Evolutionary conservation across 2,888 invertebrate genomes (phyloP).

Genomic region (Oscheius onirici): DNA sequence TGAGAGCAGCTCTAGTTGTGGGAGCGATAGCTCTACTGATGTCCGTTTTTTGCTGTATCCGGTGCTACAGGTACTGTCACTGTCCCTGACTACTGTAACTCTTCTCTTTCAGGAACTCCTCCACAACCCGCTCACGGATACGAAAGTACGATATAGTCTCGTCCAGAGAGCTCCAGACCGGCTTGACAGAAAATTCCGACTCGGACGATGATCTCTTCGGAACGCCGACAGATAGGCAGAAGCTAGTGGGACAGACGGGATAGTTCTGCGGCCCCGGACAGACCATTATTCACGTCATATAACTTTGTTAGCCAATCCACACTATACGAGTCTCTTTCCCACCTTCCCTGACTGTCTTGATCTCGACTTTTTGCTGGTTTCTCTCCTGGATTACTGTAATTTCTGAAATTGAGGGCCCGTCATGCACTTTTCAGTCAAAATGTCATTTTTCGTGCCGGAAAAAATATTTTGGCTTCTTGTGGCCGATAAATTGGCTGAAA

Average conservation of each 20-base stretch:
- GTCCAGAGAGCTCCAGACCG: constrained; percentile 31
- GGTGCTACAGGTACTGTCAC: constrained; percentile 13
- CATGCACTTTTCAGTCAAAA: too few species aligned
- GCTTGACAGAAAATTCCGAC: constrained; percentile 29
- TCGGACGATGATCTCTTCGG: constrained; percentile 33
- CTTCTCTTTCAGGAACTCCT: constrained; percentile 17
- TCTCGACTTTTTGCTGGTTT: neutral
- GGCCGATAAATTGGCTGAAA: too few species aligned
- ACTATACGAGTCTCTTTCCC: constrained; percentile 1
- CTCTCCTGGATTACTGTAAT: too few species aligned
- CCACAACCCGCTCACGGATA: constrained; percentile 21
- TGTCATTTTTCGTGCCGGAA: too few species aligned
- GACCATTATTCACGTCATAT: constrained; percentile 1
- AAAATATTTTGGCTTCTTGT: too few species aligned
- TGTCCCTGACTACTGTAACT: neutral
- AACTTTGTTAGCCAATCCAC: neutral
- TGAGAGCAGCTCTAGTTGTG: constrained; percentile 24
- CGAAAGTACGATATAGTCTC: constrained; percentile 35
- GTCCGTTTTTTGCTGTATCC: constrained; percentile 13
- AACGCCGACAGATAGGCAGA: constrained; percentile 21
- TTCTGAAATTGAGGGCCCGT: too few species aligned
- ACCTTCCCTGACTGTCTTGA: neutral
- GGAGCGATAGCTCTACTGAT: neutral
- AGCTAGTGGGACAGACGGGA: constrained; percentile 8
- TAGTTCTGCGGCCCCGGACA: neutral